phyloP scores from a whole-genome alignment of 2,797 vertebrate genomes.

The Labroides dimidiatus region DNA sequence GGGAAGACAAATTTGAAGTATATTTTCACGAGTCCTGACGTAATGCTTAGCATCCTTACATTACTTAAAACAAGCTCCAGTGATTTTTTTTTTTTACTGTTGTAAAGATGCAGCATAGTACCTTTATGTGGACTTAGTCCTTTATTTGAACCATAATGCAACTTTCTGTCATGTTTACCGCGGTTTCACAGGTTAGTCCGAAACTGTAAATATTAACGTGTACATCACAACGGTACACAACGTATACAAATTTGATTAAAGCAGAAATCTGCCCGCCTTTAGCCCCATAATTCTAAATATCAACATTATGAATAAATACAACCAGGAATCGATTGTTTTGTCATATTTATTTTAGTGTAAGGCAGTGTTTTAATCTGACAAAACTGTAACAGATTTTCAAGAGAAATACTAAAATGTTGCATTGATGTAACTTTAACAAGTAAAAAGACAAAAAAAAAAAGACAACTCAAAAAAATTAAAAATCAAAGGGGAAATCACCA shows the following conservation, averaged over 20 bases:
- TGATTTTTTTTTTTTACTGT: too few species aligned
- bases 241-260: too few species aligned
- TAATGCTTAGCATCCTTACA: too few species aligned
- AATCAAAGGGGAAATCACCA: slow-evolving; percentile 17
- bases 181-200: not conserved
- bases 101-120: too few species aligned
- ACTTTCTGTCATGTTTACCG: not conserved
- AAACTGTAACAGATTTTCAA: slow-evolving; percentile 60
- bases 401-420: slow-evolving; percentile 31
- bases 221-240: too few species aligned
- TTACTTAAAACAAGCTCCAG: too few species aligned
- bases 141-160: not conserved
- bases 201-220: not conserved
- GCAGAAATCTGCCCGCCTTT: not conserved
- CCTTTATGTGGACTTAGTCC: too few species aligned
- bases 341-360: slow-evolving; percentile 74
- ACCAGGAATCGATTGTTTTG: slow-evolving; percentile 10
- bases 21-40: too few species aligned
- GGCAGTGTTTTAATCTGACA: slow-evolving; percentile 73
- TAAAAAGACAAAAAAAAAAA: slow-evolving; percentile 3
- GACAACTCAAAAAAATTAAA: not conserved
- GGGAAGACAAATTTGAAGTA: too few species aligned
- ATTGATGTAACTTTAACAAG: slow-evolving; percentile 34
- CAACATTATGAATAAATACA: not conserved
- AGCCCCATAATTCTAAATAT: not conserved